Conservation (phyloP, 2,888 invertebrate species). For the Acrocyrtus sp. region DNA sequence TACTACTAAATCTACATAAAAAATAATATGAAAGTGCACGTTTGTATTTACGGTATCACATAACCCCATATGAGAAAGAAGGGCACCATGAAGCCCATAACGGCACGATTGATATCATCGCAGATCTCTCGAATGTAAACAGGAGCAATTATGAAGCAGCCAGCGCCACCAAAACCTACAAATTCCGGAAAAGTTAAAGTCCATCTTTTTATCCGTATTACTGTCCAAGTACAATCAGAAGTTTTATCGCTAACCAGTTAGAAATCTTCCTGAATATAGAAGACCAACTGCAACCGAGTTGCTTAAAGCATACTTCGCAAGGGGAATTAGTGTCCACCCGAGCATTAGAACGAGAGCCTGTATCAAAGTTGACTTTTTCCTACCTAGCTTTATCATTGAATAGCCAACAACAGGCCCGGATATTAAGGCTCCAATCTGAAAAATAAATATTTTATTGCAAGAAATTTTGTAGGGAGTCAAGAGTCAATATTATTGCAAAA, state of each 20-base stretch:
- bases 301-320: neutral
- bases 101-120: neutral
- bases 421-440: slow-evolving; percentile 12
- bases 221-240: neutral
- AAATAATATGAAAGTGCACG: too few relatives aligned
- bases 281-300: neutral
- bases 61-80: neutral
- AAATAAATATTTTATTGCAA: too few relatives aligned
- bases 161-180: slow-evolving; percentile 16
- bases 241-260: slow-evolving; percentile 8
- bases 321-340: slow-evolving; percentile 5
- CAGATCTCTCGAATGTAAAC: slow-evolving; percentile 16
- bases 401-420: slow-evolving; percentile 18
- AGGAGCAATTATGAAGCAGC: neutral
- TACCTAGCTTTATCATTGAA: slow-evolving; percentile 7
- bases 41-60: too few relatives aligned
- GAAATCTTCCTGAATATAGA: slow-evolving; percentile 6
- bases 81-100: slow-evolving; percentile 17
- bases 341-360: neutral
- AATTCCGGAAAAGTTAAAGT: too few relatives aligned
- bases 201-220: neutral
- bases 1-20: too few relatives aligned
- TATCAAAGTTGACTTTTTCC: slow-evolving; percentile 1
- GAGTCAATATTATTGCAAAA: too few relatives aligned
- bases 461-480: too few relatives aligned